Evolutionary conservation across 92 coral and sea anemone genomes (phyloP), one percentile per base, ranked within the genome.

Genomic region (Palythoa grandis): DNA sequence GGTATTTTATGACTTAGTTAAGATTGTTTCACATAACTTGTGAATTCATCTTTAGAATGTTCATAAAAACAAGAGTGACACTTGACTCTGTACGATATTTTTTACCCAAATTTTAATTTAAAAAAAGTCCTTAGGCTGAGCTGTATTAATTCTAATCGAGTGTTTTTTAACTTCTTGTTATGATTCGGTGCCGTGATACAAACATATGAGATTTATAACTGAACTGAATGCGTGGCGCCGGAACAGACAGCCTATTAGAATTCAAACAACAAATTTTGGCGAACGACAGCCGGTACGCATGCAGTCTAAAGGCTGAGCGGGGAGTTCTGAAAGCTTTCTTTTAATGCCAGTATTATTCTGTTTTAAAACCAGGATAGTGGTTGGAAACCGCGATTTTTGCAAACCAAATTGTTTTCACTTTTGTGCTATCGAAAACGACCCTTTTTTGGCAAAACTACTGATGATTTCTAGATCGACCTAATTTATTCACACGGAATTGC

Each of bases 121-220:
- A 69, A 69, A 13, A 15, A 25, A 13, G 15, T 69, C 74, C 17
- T 25, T 69, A 29, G 9, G 7, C 19, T 22, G 25, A 66, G 43
- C 22, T 67, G 39, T 22, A 65, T 50, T 67, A 48, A 12, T 80
- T 47, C 48, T 40, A 80, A 69, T 69, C 16, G 66, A 54, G 58
- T 80, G 74, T 80, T 47, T 29, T 80, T 40, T 43, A 65, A 69
- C 38, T 66, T 47, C 72, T 67, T 74, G 24, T 17, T 60, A 65
- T 16, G 74, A 48, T 66, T 48, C 47, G 67, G 47, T 52, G 61
- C n/a, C 22, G 5, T 24, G 39, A 75, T 37, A 77, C 25, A 57
- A 77, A 77, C 82, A 37, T 50, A 1, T 23, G 13, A 38, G 16
- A 74, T 47, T 17, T 15, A 35, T 29, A 54, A 77, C 43, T 24